Percentiles rank a stretch among this genome's conserved stretches.
These are phyloP conservation scores for Oscheius sp. DNA, from an alignment of 2,888 invertebrate genomes.

Conservation along the genomic window DNA sequence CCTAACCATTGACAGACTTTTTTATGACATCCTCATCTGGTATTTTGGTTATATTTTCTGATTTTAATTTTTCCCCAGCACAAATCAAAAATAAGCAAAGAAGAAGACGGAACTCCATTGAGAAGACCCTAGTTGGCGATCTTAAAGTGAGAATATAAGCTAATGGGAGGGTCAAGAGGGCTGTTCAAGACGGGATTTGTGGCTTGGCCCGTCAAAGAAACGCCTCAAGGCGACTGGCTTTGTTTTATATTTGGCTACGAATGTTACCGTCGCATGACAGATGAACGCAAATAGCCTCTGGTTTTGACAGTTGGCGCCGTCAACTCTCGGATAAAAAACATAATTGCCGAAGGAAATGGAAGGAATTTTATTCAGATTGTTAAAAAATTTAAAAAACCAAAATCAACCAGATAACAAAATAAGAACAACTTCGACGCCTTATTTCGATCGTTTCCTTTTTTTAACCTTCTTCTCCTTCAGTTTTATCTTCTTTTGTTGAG, in stretches of 20 bases:
- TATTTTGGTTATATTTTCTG: background rate
- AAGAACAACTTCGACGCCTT: too few relatives aligned
- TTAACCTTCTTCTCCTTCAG: too few relatives aligned
- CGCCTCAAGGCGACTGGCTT: constrained; percentile 12
- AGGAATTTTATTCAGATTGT: too few relatives aligned
- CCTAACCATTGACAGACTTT: constrained; percentile 1
- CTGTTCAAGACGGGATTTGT: background rate
- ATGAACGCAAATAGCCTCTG: constrained; percentile 21
- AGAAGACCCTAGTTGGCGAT: background rate
- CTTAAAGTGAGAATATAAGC: background rate
- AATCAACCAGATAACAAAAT: too few relatives aligned
- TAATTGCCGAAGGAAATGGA: background rate
- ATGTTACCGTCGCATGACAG: constrained; percentile 11
- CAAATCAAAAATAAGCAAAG: background rate
- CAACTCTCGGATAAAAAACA: background rate
- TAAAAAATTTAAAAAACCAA: too few relatives aligned
- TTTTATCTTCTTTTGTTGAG: too few relatives aligned
- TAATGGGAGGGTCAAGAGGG: background rate
- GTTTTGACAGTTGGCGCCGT: background rate
- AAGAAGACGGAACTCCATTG: constrained; percentile 13
- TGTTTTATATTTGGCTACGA: constrained; percentile 27
- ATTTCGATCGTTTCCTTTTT: too few relatives aligned
- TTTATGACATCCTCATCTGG: background rate
- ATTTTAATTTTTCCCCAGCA: background rate
- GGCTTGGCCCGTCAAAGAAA: background rate